phyloP scores from a whole-genome alignment of 2,888 invertebrate species.

The Metacarcinus magister region DNA sequence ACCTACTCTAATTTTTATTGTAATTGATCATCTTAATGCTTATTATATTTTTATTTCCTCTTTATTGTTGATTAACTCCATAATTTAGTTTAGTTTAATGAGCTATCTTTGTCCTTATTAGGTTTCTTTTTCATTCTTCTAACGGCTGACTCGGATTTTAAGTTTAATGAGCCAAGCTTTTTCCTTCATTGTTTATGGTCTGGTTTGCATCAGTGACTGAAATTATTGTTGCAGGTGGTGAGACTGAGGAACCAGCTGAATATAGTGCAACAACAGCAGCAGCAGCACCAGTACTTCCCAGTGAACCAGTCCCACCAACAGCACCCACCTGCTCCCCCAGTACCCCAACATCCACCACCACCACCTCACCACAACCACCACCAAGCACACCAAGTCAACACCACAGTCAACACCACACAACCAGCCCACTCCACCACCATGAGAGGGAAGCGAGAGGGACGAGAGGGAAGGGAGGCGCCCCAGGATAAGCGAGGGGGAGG shows the following conservation, averaged over 20 bases:
- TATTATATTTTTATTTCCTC: background rate
- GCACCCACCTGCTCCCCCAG: constrained; percentile 71
- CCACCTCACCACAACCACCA: constrained; percentile 55
- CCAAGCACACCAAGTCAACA: constrained; percentile 3
- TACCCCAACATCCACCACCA: constrained; percentile 52
- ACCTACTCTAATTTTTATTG: too few species aligned
- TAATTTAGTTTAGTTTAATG: background rate
- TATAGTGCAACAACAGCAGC: constrained; percentile 77
- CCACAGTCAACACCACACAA: constrained; percentile 17
- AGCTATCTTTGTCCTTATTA: background rate
- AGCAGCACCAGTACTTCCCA: constrained; percentile 76
- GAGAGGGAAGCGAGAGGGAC: background rate
- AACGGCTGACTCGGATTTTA: background rate
- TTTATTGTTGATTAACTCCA: background rate
- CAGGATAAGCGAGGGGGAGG: constrained; percentile 63
- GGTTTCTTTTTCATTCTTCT: background rate
- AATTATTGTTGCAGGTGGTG: constrained; percentile 74
- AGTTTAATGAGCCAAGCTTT: background rate
- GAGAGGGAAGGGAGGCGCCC: background rate
- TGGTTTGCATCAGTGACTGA: background rate
- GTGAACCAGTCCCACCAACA: constrained; percentile 71
- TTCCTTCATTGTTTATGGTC: background rate
- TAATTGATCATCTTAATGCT: too few species aligned
- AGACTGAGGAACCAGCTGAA: constrained; percentile 80
- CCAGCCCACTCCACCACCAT: background rate